Percentiles rank a stretch among this genome's conserved stretches.
Conservation (phyloP, 2,113 vertebrate genomes). For the crab-eating macaque (Macaca fascicularis) region T2T-MFA8v1.1 NC_088390.1:58494001-58494500, state of each 20-base stretch:
- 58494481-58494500: constrained; percentile 58
- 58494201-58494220: neutral
- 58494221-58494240: neutral
- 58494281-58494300: neutral
- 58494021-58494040: neutral
- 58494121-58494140: neutral
- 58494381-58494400: constrained; percentile 43
- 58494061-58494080: neutral
- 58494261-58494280: neutral
- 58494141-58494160: constrained; percentile 9
- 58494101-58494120: neutral
- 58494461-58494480: constrained; percentile 56
- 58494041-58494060: neutral
- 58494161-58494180: neutral
- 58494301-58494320: constrained; percentile 10
- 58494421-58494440: constrained; percentile 52
- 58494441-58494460: constrained; percentile 54
- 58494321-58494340: neutral
- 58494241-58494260: neutral
- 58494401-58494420: constrained; percentile 41
- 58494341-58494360: neutral
- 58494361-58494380: neutral
- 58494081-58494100: neutral
- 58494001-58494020: neutral
- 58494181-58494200: neutral